Base-by-base conservation (phyloP, 92 coral and sea anemone species). In the Zoanthus sansibaricus region DNA sequence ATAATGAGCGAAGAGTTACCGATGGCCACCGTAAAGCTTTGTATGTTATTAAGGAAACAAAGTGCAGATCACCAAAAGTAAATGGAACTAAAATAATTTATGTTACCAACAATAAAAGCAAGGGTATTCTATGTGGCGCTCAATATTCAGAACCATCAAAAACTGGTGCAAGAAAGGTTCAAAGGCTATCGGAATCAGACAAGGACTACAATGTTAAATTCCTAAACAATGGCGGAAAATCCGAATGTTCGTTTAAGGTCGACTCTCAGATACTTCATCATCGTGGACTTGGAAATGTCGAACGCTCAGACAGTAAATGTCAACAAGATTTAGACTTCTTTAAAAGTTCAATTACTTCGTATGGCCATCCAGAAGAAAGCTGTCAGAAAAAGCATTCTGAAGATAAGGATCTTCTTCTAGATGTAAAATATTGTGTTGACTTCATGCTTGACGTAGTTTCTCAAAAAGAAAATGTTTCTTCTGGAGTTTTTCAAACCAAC, bases 11-110 rank as follows among this genome's bases (percentile, higher is more conserved):
- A 62, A 10, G 47, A 25, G 18, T 17, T 16, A 18, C 47, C 16
- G 5, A 17, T 13, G 11, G 18, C 7, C 46, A 46, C 21, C 45
- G 55, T 12, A 1, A 61, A 7, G 72, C 83, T 59, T 9, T 80
- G 37, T 80, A 45, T 62, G 25, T 80, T n/a, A 64, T 80, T 49
- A 80, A 80, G 61, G 64, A 13, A 46, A 45, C 32, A 15, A 21
- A 18, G 47, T 80, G 47, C 62, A 46, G 44, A 14, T 80, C 85
- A 15, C 73, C 85, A 6, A 49, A 11, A 66, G 67, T 33, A 46
- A 80, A 47, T 20, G 75, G 62, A 80, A 66, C 85, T 13, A 67
- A 80, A 49, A 80, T 80, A 66, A 46, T 80, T 67, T 17, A 80
- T 48, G 46, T 67, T 51, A 80, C 75, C 14, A 80, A 80, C 85